Evolutionary conservation across 2,888 invertebrate genomes (phyloP).

Genomic region (Esperia sulphurella): DNA sequence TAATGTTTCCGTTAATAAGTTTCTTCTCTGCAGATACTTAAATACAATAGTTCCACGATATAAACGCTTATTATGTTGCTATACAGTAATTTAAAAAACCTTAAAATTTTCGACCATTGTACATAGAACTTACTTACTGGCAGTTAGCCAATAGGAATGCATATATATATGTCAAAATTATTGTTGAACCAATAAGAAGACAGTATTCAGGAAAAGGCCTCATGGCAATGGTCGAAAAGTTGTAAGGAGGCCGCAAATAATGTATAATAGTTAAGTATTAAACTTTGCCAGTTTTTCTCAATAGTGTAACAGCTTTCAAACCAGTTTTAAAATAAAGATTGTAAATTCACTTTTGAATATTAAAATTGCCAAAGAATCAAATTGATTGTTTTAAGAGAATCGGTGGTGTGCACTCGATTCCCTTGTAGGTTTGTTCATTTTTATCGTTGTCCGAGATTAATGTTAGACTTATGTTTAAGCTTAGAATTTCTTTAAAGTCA

Average conservation of each 20-base stretch:
- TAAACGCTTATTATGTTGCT: slow-evolving; percentile 65
- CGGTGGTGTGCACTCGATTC: slow-evolving; percentile 46
- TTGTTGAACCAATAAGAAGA: slow-evolving; percentile 13
- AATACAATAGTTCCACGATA: slow-evolving; percentile 61
- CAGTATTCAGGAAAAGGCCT: slow-evolving; percentile 3
- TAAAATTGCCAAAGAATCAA: slow-evolving; percentile 76
- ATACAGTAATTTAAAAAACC: slow-evolving; percentile 38
- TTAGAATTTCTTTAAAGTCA: slow-evolving; percentile 40
- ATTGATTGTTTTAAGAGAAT: slow-evolving; percentile 53
- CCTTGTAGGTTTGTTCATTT: slow-evolving; percentile 1
- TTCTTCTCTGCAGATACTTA: slow-evolving; percentile 48
- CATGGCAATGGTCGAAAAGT: slow-evolving; percentile 27
- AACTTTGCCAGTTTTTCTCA: slow-evolving; percentile 66
- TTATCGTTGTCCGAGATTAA: not conserved
- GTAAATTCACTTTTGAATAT: slow-evolving; percentile 77
- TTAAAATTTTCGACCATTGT: slow-evolving; percentile 30
- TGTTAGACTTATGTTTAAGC: slow-evolving; percentile 24
- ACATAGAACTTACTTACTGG: slow-evolving; percentile 9
- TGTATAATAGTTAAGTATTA: slow-evolving; percentile 53
- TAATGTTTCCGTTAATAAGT: slow-evolving; percentile 48
- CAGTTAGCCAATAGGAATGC: not conserved
- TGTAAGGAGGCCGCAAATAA: slow-evolving; percentile 36
- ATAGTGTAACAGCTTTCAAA: slow-evolving; percentile 63
- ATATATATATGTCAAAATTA: not conserved
- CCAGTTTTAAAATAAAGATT: slow-evolving; percentile 62